Percentiles rank a stretch among this genome's conserved stretches.
Conservation (phyloP, 2,113 vertebrate genomes). For the Otolemur garnettii region DNA sequence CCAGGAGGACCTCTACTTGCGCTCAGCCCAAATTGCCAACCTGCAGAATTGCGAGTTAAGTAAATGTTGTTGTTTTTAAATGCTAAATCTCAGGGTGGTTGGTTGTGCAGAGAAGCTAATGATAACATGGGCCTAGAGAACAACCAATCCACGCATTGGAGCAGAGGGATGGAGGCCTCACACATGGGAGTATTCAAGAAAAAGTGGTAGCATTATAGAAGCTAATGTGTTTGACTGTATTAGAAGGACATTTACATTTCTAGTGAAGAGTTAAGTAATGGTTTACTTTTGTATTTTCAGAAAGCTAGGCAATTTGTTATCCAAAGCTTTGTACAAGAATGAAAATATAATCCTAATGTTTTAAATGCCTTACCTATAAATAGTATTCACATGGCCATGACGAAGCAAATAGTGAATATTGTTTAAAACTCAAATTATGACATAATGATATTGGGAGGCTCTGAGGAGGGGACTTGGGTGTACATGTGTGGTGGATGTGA, state of each 20-base stretch:
- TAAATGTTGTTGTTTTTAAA: background rate
- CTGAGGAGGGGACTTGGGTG: background rate
- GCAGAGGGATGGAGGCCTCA: background rate
- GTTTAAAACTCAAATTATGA: background rate
- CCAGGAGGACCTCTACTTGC: background rate
- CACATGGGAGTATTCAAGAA: background rate
- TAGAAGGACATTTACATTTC: background rate
- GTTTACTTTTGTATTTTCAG: background rate
- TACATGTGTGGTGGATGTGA: background rate
- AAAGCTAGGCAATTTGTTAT: background rate
- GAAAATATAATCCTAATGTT: background rate
- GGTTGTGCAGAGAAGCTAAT: background rate
- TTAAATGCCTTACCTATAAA: background rate
- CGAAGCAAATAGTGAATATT: constrained; percentile 3
- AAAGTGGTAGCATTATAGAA: background rate
- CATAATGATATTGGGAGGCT: background rate
- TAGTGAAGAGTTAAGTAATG: background rate
- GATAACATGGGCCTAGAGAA: background rate
- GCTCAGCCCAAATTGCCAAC: background rate
- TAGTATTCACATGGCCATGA: background rate
- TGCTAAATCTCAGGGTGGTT: background rate
- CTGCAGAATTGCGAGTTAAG: background rate
- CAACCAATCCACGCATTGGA: background rate
- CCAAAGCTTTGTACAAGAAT: background rate
- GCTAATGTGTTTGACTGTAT: background rate